phyloP scores from a whole-genome alignment of 2,113 vertebrate genomes.

The Triplophysa rosa region DNA sequence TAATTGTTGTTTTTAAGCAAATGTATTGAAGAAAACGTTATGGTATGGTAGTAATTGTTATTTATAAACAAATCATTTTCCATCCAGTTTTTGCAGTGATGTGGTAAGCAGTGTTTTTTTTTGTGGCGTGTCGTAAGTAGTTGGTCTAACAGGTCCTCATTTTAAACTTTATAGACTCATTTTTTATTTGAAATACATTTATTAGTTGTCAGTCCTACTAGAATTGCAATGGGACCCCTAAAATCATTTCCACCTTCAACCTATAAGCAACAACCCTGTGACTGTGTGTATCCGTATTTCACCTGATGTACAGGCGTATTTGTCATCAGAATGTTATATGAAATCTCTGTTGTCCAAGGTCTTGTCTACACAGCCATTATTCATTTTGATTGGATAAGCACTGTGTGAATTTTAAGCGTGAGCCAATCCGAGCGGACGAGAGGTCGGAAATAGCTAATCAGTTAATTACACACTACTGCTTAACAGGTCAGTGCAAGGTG shows the following conservation, averaged over 20 bases:
- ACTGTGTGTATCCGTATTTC: background rate
- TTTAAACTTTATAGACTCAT: no score
- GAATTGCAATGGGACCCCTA: no score
- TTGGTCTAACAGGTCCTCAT: no score
- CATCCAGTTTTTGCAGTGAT: background rate
- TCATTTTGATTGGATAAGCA: conserved; percentile 63
- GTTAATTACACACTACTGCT: conserved; percentile 67
- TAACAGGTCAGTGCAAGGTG: conserved; percentile 63
- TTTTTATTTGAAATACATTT: no score
- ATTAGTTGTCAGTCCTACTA: no score
- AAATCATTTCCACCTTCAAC: no score
- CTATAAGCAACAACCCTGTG: no score
- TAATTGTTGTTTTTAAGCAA: background rate
- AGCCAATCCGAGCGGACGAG: conserved; percentile 62
- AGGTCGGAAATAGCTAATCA: conserved; percentile 61
- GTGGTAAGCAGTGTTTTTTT: no score
- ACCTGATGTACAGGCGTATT: background rate
- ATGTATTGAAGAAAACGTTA: no score
- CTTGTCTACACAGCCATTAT: conserved; percentile 55
- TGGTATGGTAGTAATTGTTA: background rate
- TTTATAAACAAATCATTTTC: background rate
- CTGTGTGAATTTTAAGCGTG: conserved; percentile 59
- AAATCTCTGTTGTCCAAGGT: background rate
- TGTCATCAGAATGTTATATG: background rate
- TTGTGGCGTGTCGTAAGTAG: no score